These are phyloP conservation scores for Melanotaenia boesemani DNA, from an alignment of 2,797 vertebrate genomes.

Conservation along the genomic window DNA sequence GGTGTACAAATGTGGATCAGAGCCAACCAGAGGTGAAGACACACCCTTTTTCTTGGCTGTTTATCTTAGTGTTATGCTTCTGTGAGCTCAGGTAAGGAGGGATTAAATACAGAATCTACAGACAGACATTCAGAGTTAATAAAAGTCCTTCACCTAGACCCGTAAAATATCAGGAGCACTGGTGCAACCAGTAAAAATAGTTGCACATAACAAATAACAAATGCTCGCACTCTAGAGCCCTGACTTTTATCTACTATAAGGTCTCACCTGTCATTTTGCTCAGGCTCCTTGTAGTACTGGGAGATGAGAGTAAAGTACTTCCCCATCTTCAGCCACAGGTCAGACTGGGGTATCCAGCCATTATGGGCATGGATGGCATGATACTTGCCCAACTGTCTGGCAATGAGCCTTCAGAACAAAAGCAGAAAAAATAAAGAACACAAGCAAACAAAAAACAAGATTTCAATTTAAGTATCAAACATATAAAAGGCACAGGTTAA, in stretches of 20 bases:
- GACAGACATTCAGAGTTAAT: too few species aligned
- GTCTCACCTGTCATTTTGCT: conserved; percentile 89
- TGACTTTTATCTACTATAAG: neutral
- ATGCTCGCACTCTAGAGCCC: too few species aligned
- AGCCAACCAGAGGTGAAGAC: too few species aligned
- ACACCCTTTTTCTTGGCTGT: too few species aligned
- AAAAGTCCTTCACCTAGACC: too few species aligned
- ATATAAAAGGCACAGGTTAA: neutral
- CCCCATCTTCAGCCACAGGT: conserved; percentile 96
- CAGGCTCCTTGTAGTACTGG: conserved; percentile 88
- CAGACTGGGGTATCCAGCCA: conserved; percentile 97
- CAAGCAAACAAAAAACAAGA: neutral
- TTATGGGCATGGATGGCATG: conserved; percentile 98
- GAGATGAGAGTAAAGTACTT: conserved; percentile 96
- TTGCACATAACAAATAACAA: too few species aligned
- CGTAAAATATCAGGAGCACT: too few species aligned
- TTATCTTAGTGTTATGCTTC: too few species aligned
- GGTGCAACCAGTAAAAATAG: too few species aligned
- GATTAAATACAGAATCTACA: too few species aligned
- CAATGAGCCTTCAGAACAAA: conserved; percentile 87
- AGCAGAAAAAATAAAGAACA: conserved; percentile 2
- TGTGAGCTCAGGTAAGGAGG: too few species aligned
- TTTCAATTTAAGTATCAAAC: neutral
- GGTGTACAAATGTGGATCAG: too few species aligned
- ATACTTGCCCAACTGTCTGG: conserved; percentile 95